Conservation (phyloP, 2,797 vertebrate genomes). For the Darevskia nairensis region DNA sequence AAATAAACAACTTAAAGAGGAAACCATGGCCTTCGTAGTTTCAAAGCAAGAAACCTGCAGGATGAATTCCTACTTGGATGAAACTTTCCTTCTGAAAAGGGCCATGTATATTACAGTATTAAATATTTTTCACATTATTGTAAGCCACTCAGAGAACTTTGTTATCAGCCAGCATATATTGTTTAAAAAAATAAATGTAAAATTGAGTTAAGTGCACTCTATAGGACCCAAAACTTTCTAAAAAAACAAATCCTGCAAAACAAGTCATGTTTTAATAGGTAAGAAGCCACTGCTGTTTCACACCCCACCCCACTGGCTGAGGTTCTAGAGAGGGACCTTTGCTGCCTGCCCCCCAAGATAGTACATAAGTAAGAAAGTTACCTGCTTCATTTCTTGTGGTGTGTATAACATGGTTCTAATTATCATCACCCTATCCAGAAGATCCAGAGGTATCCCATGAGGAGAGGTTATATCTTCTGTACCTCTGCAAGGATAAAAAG, state of each 20-base stretch:
- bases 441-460: slow-evolving; percentile 94
- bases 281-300: neutral
- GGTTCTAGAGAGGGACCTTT: neutral
- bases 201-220: neutral
- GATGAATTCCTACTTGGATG: neutral
- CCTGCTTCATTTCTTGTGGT: slow-evolving; percentile 98
- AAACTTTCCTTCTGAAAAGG: neutral
- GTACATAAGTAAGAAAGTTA: slow-evolving; percentile 55
- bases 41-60: neutral
- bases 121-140: no score
- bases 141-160: neutral
- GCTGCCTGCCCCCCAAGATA: neutral
- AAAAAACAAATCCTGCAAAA: slow-evolving; percentile 2
- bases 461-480: slow-evolving; percentile 95
- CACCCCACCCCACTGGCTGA: neutral
- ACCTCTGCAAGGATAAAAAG: slow-evolving; percentile 80
- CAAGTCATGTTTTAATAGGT: neutral
- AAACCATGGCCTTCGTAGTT: neutral
- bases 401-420: slow-evolving; percentile 98
- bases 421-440: slow-evolving; percentile 97
- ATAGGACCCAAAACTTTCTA: slow-evolving; percentile 8
- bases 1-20: neutral
- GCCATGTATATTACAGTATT: neutral
- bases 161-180: neutral
- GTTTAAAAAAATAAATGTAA: neutral